Evolutionary conservation across 2,113 vertebrate species (phyloP), one percentile per base, ranked within the genome.

Genomic region (Forbesichthys papilliferus): DNA sequence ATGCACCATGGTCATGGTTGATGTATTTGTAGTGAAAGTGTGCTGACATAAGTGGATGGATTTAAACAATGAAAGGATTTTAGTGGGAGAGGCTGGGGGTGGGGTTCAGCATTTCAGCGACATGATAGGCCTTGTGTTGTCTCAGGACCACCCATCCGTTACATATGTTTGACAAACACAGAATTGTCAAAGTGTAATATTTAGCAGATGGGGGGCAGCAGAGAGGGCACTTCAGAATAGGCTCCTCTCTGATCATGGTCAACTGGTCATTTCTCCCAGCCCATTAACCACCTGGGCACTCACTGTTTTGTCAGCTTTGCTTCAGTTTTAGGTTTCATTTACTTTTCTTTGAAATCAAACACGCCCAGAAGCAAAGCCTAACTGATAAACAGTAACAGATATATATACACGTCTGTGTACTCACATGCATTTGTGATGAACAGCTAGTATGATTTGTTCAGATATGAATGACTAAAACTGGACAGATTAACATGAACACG

Each of bases 231-330:
- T 73, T 86, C 79, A 82, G 80, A 85, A 83, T 81, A 83, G 72
- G 87, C 80, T 87, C 70, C 71, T 80, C 84, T 80, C 79, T 78
- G 83, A 84, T 83, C 90, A 75, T 92, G 92, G 91, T 92, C 90
- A 92, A 90, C 84, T 92, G 92, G 90, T 90, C 91, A 90, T 91
- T 92, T 88, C 82, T 88, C 73, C 81, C 64, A 70, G 71, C 73
- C 89, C 86, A 93, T 92, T 92, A 93, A 91, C 88, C 93, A 93
- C 91, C 93, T 93, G 93, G 87, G 86, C 87, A 76, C 48, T 64
- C 62, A 68, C 76, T 92, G 92, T 93, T 93, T 93, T 87, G 91
- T 91, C 93, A 93, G 91, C 89, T 91, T 92, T 85, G 79, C 83
- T 62, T 1, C 8, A 80, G 89, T 85, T 80, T 92, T 85, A 60